Evolutionary conservation across 2,888 invertebrate species (phyloP), one percentile per base, ranked within the genome.

Genomic region (Molorchus minor): DNA sequence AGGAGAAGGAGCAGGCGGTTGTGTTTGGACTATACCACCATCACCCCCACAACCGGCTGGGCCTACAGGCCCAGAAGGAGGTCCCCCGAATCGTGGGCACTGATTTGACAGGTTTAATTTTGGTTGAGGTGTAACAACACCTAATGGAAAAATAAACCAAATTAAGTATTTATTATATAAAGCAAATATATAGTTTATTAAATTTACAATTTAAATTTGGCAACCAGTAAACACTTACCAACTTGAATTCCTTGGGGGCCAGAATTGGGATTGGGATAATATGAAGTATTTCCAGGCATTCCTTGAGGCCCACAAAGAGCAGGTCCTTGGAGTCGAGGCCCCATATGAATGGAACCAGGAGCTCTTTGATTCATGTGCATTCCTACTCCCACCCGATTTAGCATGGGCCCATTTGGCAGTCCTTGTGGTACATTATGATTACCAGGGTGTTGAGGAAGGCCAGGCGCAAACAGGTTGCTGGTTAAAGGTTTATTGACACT

Each of bases 341-440:
- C 71, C 71, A 84, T 79, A 76, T 86, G 79, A 25, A 83, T 81
- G n/a, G 81, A 80, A 13, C 75, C 76, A 7, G 79, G 78, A 7
- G 74, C 71, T 36, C 83, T 85, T 82, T 69, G 86, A 79, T 59
- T 82, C 79, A 65, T 78, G 80, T 71, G 71, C 52, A 69, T 63
- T 40, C 67, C 58, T 13, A 83, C 83, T 36, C 84, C 58, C 15
- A 83, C 83, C 36, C 84, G 77, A 12, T 83, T 81, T 85, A 90
- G 84, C 79, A 92, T 84, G 0, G 93, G 92, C 0, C 93, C 93
- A 77, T 93, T 93, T 77, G 90, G 91, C 85, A 92, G 86, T 56
- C 83, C 83, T 82, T 87, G 82, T 13, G 76, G 65, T 66, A 85
- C 85, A 0, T 73, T 71, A 57, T 80, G 80, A 65, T 76, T 77